phyloP scores from a whole-genome alignment of 2,888 invertebrate genomes.

The Xanthorhoe spadicearia region DNA sequence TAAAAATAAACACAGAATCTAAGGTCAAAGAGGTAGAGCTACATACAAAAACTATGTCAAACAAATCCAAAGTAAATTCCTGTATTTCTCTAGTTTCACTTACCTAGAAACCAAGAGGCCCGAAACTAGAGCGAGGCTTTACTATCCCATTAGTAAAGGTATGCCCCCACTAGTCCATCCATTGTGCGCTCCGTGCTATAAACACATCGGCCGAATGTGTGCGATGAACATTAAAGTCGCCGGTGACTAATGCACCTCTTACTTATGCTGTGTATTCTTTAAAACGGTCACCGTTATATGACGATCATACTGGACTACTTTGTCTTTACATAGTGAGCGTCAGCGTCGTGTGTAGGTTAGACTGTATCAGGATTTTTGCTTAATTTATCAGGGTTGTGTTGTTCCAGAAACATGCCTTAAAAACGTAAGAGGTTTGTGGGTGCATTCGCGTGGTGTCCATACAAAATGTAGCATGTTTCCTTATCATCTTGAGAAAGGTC shows the following conservation, averaged over 20 bases:
- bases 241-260: constrained; percentile 33
- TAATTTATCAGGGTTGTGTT: too few species aligned
- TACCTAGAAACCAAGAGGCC: neutral
- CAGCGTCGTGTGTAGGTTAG: too few species aligned
- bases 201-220: constrained; percentile 33
- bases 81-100: neutral
- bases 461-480: too few species aligned
- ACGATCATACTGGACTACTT: neutral
- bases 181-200: constrained; percentile 29
- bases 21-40: constrained; percentile 2
- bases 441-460: too few species aligned
- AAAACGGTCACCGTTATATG: neutral
- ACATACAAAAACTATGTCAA: neutral
- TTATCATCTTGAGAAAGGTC: too few species aligned
- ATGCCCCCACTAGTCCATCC: constrained; percentile 12
- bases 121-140: neutral
- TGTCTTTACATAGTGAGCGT: neutral
- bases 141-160: neutral
- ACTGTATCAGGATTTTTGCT: too few species aligned
- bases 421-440: too few species aligned
- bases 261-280: constrained; percentile 5
- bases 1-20: neutral
- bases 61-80: neutral
- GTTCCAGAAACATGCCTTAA: too few species aligned
- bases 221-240: constrained; percentile 34